Evolutionary conservation across 2,888 invertebrate genomes (phyloP).

Genomic region (Trichacis sp.): DNA sequence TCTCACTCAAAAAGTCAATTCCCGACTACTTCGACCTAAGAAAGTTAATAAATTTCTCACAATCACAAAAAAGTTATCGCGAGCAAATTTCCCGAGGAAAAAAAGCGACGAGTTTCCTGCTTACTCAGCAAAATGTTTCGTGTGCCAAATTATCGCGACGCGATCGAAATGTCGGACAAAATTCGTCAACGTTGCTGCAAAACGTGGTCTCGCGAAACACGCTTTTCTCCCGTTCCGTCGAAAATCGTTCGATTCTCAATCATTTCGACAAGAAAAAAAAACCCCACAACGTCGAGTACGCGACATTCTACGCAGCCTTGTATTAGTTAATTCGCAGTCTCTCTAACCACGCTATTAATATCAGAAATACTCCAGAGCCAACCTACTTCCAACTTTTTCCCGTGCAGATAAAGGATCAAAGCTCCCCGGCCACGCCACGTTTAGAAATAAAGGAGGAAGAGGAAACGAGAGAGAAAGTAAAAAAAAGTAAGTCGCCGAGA

Average conservation of each 20-base stretch:
- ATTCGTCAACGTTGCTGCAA: not conserved
- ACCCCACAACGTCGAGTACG: too few relatives aligned
- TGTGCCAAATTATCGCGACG: slow-evolving; percentile 29
- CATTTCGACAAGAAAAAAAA: too few relatives aligned
- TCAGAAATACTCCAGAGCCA: slow-evolving; percentile 12
- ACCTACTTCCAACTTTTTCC: slow-evolving; percentile 25
- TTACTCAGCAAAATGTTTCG: slow-evolving; percentile 23
- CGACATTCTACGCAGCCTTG: too few relatives aligned
- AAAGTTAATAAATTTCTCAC: too few relatives aligned
- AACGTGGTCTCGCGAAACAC: slow-evolving; percentile 10
- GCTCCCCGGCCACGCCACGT: slow-evolving; percentile 38
- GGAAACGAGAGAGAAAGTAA: not conserved
- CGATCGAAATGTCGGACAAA: slow-evolving; percentile 21
- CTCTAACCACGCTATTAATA: not conserved
- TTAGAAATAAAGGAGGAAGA: slow-evolving; percentile 36
- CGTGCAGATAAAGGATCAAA: slow-evolving; percentile 30
- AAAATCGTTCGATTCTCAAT: too few relatives aligned
- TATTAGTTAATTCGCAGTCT: slow-evolving; percentile 8
- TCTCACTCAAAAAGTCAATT: too few relatives aligned
- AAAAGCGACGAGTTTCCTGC: slow-evolving; percentile 11
- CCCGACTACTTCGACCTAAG: too few relatives aligned
- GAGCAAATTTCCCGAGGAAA: too few relatives aligned
- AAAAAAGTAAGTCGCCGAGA: not conserved
- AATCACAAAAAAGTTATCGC: too few relatives aligned
- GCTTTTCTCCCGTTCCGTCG: not conserved